phyloP scores from a whole-genome alignment of 2,113 vertebrate species.

The Lipophrys pholis region DNA sequence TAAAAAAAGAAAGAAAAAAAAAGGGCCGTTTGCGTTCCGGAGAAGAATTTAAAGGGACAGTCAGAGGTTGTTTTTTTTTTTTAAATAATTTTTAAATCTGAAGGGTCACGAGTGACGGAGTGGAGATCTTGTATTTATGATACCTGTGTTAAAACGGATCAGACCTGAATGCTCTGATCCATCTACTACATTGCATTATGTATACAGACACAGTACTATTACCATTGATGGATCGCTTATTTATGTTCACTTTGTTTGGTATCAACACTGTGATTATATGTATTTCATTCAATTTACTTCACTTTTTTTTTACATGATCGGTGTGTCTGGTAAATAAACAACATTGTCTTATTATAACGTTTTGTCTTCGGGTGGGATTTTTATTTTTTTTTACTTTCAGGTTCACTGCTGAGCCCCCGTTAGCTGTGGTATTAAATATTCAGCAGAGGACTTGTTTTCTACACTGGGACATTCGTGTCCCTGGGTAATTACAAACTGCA shows the following conservation, averaged over 20 bases:
- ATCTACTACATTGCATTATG: conserved; percentile 69
- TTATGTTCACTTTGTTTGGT: conserved; percentile 83
- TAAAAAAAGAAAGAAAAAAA: no score
- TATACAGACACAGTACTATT: conserved; percentile 73
- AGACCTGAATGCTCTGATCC: conserved; percentile 71
- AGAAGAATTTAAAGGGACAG: conserved; percentile 33
- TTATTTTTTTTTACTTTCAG: conserved; percentile 4
- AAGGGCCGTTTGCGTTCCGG: conserved; percentile 30
- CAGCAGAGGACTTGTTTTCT: neutral
- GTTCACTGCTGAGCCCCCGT: no score
- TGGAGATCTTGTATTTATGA: conserved; percentile 63
- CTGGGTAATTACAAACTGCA: neutral
- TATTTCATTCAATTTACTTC: conserved; percentile 75
- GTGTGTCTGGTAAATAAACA: conserved; percentile 85
- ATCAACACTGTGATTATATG: conserved; percentile 84
- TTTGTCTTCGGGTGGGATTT: neutral
- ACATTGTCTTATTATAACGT: conserved; percentile 73
- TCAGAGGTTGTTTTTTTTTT: conserved; percentile 15
- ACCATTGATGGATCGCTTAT: conserved; percentile 72
- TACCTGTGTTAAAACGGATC: conserved; percentile 66
- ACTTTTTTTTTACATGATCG: conserved; percentile 79
- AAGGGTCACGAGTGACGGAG: conserved; percentile 21
- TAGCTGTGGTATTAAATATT: conserved; percentile 6
- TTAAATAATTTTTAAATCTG: neutral
- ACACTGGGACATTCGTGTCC: neutral